Percentiles rank a stretch among this genome's conserved stretches.
Evolutionary conservation across 2,797 vertebrate genomes (phyloP).

Genomic region (Zalophus californianus): DNA sequence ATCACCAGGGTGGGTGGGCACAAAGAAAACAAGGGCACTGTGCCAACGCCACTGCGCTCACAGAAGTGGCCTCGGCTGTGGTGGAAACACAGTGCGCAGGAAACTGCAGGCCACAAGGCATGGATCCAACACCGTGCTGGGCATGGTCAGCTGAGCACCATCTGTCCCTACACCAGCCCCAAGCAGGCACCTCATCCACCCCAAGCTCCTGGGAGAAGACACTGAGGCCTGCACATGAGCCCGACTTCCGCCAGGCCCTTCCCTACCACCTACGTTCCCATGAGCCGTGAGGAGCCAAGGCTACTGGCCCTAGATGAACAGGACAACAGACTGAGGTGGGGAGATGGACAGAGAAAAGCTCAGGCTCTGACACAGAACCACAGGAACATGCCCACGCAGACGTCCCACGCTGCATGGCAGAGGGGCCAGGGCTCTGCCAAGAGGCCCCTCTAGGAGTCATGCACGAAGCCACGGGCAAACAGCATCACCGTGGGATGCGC

Average conservation of each 20-base stretch:
- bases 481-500: rapidly evolving
- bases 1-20: neutral
- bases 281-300: neutral
- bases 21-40: neutral
- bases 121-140: rapidly evolving
- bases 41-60: neutral
- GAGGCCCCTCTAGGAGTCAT: rapidly evolving
- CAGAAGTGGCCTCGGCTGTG: neutral
- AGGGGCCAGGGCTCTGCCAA: neutral
- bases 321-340: neutral
- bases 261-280: neutral
- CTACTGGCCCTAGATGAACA: neutral
- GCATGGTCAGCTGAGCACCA: neutral
- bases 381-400: neutral
- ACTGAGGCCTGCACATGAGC: neutral
- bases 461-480: neutral
- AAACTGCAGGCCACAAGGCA: neutral
- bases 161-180: neutral
- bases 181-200: neutral
- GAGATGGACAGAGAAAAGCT: neutral
- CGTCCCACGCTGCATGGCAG: neutral
- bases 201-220: neutral
- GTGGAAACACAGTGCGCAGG: neutral
- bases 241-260: neutral
- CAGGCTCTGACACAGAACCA: neutral